Percentiles rank a stretch among this genome's conserved stretches.
These are phyloP conservation scores for Ia io DNA, from an alignment of 2,113 vertebrate species.

Conservation along the genomic window DNA sequence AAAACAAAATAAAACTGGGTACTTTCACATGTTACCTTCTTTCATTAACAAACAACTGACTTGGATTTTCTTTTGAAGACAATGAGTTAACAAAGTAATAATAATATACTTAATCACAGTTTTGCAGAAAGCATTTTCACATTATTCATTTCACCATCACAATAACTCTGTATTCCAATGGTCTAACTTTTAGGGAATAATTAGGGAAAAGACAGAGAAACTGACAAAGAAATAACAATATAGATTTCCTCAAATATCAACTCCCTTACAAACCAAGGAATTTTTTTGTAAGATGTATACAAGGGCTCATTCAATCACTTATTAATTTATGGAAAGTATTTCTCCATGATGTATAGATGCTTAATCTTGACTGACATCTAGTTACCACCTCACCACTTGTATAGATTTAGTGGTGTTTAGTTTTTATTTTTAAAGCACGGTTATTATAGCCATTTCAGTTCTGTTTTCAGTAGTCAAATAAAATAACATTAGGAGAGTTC, in stretches of 20 bases:
- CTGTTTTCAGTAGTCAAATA: not conserved
- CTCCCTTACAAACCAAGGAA: not conserved
- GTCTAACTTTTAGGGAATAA: not conserved
- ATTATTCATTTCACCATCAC: not conserved
- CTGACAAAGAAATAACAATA: not conserved
- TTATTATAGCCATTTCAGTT: not conserved
- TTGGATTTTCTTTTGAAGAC: not conserved
- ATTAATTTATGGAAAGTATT: not conserved
- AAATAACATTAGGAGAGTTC: slow-evolving; percentile 27
- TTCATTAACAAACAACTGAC: not conserved
- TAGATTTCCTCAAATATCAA: not conserved
- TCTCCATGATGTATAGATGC: not conserved
- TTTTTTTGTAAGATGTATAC: not conserved
- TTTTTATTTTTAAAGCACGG: slow-evolving; percentile 7
- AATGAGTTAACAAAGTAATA: not conserved
- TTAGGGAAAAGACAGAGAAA: not conserved
- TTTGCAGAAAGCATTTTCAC: not conserved
- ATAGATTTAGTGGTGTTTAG: not conserved
- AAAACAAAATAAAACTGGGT: not conserved
- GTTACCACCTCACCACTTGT: not conserved
- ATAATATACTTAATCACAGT: not conserved
- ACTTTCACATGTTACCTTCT: not conserved
- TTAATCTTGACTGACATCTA: not conserved
- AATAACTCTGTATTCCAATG: not conserved
- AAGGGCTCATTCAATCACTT: not conserved